Evolutionary conservation across 2,113 vertebrate species (phyloP), one percentile per base, ranked within the genome.

Genomic region (Myxocyprinus asiaticus): DNA sequence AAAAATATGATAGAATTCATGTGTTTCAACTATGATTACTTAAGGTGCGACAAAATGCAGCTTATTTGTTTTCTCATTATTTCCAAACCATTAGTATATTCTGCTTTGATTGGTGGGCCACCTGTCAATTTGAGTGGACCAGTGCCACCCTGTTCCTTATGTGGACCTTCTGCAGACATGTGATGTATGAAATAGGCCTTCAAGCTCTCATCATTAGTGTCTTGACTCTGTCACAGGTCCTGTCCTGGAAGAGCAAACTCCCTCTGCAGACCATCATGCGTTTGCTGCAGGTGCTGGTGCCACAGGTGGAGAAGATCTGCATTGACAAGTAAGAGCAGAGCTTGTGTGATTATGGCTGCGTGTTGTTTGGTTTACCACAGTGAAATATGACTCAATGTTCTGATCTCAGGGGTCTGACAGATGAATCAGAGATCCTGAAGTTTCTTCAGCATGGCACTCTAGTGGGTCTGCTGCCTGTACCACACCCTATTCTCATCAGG

Each of bases 291-390:
- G 98, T 99, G 67, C 90, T 99, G 77, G 98, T 99, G 2, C 98
- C 98, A 15, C 98, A 99, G 86, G 98, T 99, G 89, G 98, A 99
- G 89, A 99, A 99, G 91, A 99, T 99, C 91, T 99, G 98, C 90
- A 99, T 99, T 2, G 98, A 99, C 91, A 99, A 99, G 98, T 99
- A 89, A 81, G 92, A 33, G n/a, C 59, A 65, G 17, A 9, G 47
- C 14, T 42, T 5, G 55, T 5, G 7, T 68, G 2, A 0, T n/a
- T 12, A 7, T 14, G 4, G 5, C 6, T 70, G 53, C 7, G 6
- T 77, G 55, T 17, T n/a, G 22, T 48, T 2, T 47, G 43, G n/a
- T 44, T 17, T 61, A 14, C 14, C 17, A 48, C 11, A 73, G 9
- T 43, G 11, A 66, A 53, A 44, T 12, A 7, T 58, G 5, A 66